Evolutionary conservation across 1,140 invertebrate species (phyloP), one percentile per base, ranked within the genome.

Genomic region (Schlechtendalia chinensis): DNA sequence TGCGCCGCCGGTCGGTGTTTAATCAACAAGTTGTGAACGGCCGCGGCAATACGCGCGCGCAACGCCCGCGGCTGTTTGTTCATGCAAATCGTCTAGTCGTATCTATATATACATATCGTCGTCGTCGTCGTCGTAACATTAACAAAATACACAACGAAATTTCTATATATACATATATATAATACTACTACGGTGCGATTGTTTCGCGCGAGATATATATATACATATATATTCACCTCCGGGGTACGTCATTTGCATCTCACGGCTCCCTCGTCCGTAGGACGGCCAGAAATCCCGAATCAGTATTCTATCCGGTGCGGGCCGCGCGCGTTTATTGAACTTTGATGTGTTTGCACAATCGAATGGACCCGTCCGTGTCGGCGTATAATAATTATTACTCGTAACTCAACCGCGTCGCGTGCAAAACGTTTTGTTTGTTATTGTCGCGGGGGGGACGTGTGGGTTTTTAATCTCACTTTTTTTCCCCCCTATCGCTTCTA

Each of bases 21-120:
- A 75, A 75, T 75, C 72, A 75, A 75, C 72, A 75, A 75, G 72
- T 75, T 75, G 72, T n/a, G n/a, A n/a, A 75, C 59, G 72, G 54
- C 72, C 72, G 53, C 29, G 72, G 29, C 29, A 50, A 17, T 24
- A 11, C n/a, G n/a, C 45, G 32, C 39, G 10, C 16, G 19, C 19
- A 47, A 22, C 63, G 0, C 32, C 32, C 29, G n/a, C 63, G 39
- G 29, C n/a, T 74, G 71, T 74, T 74, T 74, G 53, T 74, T 74
- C 27, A 74, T 74, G 71, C n/a, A 74, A 74, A 74, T 56, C 27
- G 47, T 27, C 50, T n/a, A n/a, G n/a, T n/a, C 32, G 32, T 39
- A 8, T 39, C 8, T 39, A 39, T 45, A 16, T 47, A 22, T 22
- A 29, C 53, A 50, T 56, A 32, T 5, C n/a, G n/a, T 39, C 19